Percentiles rank a stretch among this genome's conserved stretches.
phyloP scores from a whole-genome alignment of 2,888 invertebrate species.

The Lobophora halterata region DNA sequence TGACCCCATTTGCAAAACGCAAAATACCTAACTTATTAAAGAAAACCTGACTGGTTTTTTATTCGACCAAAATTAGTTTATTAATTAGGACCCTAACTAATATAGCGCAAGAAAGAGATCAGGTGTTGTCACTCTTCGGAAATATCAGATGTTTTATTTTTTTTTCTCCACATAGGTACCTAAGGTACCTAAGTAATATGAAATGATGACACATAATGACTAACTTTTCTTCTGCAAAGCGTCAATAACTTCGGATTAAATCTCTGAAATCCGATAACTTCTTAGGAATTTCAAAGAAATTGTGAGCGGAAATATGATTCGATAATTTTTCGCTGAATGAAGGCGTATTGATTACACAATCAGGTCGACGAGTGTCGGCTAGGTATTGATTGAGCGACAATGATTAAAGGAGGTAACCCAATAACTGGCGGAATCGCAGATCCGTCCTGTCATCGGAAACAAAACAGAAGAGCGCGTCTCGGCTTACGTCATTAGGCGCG shows the following conservation, averaged over 20 bases:
- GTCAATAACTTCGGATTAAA: slow-evolving; percentile 6
- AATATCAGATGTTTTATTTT: no score
- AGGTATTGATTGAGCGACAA: slow-evolving; percentile 57
- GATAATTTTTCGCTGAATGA: slow-evolving; percentile 51
- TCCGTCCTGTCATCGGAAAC: slow-evolving; percentile 43
- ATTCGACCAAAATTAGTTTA: no score
- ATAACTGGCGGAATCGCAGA: slow-evolving; percentile 58
- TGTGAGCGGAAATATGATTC: slow-evolving; percentile 43
- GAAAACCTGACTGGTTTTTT: no score
- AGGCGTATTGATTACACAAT: slow-evolving; percentile 71
- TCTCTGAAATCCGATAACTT: slow-evolving; percentile 23
- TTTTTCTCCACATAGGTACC: no score
- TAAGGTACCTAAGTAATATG: no score
- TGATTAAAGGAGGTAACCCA: slow-evolving; percentile 75
- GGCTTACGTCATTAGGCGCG: slow-evolving; percentile 69
- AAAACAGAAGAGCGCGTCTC: slow-evolving; percentile 66
- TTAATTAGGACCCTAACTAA: no score
- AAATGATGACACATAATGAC: no score
- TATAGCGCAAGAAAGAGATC: no score
- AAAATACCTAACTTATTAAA: no score
- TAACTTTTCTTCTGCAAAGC: no score
- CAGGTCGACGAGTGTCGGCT: slow-evolving; percentile 33
- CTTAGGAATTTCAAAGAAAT: slow-evolving; percentile 25
- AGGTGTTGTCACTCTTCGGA: no score
- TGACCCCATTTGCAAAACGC: no score